These are phyloP conservation scores for Orthochromis malagaraziensis DNA, from an alignment of 2,113 vertebrate genomes.

Conservation along the genomic window DNA sequence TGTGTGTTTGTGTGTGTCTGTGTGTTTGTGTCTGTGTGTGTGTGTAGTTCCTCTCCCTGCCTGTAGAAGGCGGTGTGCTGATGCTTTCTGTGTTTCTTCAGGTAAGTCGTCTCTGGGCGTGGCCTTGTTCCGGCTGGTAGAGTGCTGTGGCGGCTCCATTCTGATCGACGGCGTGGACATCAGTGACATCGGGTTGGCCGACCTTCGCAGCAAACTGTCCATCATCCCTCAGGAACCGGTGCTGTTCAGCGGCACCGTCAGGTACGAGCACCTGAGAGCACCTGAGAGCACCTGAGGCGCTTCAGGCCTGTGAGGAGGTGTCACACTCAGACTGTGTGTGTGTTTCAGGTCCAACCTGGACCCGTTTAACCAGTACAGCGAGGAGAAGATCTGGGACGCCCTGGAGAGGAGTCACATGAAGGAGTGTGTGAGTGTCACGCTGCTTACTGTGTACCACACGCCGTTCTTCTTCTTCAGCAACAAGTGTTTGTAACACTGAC, in stretches of 20 bases:
- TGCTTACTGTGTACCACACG: background rate
- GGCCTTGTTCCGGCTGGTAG: conserved; percentile 85
- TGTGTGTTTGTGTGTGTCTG: accelerated
- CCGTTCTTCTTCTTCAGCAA: background rate
- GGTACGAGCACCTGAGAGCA: conserved; percentile 57
- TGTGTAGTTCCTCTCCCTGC: background rate
- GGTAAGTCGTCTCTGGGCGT: conserved; percentile 91
- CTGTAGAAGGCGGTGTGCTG: background rate
- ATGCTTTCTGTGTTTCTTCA: conserved; percentile 11
- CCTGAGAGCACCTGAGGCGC: background rate
- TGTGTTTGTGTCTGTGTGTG: accelerated
- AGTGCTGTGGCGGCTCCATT: conserved; percentile 85
- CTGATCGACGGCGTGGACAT: conserved; percentile 87
- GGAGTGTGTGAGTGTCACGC: conserved; percentile 83
- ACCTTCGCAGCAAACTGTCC: conserved; percentile 90
- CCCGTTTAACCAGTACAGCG: conserved; percentile 81
- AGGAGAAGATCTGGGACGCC: conserved; percentile 88
- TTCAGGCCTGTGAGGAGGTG: too few species aligned
- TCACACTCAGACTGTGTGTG: background rate
- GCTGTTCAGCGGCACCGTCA: conserved; percentile 87
- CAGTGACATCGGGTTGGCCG: conserved; percentile 86
- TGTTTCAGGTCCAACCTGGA: conserved; percentile 83
- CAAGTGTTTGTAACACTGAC: background rate
- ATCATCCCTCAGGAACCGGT: conserved; percentile 94
- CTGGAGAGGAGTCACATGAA: conserved; percentile 93